Conservation (phyloP, 2,113 vertebrate species). For the Anas platyrhynchos region DNA sequence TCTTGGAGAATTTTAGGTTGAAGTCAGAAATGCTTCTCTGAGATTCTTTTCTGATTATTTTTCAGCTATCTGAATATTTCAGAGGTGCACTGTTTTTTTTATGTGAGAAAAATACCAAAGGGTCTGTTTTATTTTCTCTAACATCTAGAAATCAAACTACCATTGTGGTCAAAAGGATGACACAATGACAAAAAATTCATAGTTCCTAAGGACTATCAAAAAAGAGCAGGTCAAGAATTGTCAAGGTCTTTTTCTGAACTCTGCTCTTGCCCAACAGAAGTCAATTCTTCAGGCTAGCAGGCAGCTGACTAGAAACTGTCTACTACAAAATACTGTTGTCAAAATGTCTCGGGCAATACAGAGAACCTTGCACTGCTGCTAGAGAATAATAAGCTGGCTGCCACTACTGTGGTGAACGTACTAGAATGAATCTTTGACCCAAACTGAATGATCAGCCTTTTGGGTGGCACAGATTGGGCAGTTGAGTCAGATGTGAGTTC, state of each 20-base stretch:
- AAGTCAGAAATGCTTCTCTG: background rate
- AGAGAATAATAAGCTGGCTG: background rate
- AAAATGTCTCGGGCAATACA: background rate
- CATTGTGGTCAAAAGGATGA: background rate
- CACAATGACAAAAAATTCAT: background rate
- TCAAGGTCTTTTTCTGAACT: background rate
- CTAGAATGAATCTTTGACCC: background rate
- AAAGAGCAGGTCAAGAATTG: background rate
- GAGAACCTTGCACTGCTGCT: background rate
- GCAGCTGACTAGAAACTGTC: background rate
- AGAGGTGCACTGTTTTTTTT: background rate
- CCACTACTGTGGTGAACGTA: background rate
- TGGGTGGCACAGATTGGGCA: background rate
- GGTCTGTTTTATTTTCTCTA: conserved; percentile 17
- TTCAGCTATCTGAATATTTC: conserved; percentile 30
- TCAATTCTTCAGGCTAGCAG: background rate
- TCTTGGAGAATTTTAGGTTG: background rate
- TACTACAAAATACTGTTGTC: background rate
- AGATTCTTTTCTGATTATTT: background rate
- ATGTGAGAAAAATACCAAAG: background rate
- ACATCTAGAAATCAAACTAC: background rate
- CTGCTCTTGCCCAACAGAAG: background rate
- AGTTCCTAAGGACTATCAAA: background rate
- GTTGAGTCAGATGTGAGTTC: background rate
- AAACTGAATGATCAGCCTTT: background rate